Evolutionary conservation across 2,113 vertebrate species (phyloP).

Genomic region (Orthonyx spaldingii): DNA sequence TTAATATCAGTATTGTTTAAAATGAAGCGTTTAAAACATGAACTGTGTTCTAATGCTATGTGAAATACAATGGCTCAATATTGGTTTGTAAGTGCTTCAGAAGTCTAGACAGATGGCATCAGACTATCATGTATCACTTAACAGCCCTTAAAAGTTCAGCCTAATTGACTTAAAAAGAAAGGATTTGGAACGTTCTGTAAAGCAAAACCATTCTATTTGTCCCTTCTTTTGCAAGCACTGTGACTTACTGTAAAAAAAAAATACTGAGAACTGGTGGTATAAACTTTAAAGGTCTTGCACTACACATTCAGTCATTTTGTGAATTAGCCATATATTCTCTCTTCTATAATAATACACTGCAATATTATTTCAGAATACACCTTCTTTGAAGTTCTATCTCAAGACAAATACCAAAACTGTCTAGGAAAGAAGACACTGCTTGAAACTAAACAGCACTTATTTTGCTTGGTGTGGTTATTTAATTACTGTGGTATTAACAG

Average conservation of each 20-base stretch:
- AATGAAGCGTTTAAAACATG: neutral
- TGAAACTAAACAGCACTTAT: neutral
- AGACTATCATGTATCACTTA: neutral
- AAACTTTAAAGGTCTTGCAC: neutral
- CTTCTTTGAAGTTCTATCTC: slow-evolving; percentile 3
- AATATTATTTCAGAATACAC: neutral
- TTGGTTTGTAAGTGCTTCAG: neutral
- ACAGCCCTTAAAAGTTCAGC: neutral
- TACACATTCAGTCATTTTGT: neutral
- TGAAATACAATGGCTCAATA: neutral
- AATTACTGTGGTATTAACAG: neutral
- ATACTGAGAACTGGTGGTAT: neutral
- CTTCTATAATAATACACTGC: neutral
- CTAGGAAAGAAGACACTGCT: neutral
- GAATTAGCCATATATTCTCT: neutral
- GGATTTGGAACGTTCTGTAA: neutral
- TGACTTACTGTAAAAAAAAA: neutral
- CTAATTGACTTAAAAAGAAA: neutral
- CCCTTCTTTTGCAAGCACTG: neutral
- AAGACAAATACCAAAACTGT: neutral
- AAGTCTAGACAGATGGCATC: neutral
- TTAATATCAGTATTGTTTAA: neutral
- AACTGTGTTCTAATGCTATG: neutral
- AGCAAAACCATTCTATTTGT: neutral
- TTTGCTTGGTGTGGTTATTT: neutral